phyloP scores from a whole-genome alignment of 2,888 invertebrate species.

The Philonicus albiceps region DNA sequence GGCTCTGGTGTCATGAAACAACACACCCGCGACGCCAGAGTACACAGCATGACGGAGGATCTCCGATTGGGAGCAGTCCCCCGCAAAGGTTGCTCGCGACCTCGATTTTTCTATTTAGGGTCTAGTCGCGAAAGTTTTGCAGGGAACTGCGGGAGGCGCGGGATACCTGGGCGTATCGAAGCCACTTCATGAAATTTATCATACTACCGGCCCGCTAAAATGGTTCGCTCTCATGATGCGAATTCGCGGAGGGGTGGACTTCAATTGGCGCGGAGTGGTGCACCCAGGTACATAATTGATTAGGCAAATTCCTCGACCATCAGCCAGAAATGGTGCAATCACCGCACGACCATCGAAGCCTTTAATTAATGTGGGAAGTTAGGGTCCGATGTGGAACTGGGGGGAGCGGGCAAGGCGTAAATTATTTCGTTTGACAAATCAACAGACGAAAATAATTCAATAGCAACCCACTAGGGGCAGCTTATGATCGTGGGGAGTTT shows the following conservation, averaged over 20 bases:
- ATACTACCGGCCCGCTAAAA: background rate
- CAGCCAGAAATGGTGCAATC: constrained; percentile 1
- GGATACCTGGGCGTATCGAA: background rate
- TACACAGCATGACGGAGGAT: background rate
- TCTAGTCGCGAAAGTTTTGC: too few relatives aligned
- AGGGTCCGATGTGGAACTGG: background rate
- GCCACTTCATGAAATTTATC: constrained; percentile 5
- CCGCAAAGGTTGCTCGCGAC: background rate
- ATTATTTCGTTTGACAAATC: constrained; percentile 24
- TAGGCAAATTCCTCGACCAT: constrained; percentile 20
- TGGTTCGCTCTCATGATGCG: background rate
- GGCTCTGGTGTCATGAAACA: background rate
- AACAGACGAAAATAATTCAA: constrained; percentile 13
- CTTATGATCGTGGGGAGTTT: background rate
- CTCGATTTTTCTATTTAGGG: constrained; percentile 19
- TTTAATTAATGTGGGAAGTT: constrained; percentile 10
- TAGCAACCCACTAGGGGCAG: background rate
- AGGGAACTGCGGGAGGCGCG: background rate
- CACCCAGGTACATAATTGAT: constrained; percentile 22
- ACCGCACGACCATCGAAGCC: background rate
- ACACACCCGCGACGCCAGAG: background rate
- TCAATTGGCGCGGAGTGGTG: background rate
- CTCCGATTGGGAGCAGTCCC: background rate
- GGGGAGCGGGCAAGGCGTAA: background rate
- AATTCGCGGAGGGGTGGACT: background rate